Evolutionary conservation across 2,888 invertebrate genomes (phyloP), one percentile per base, ranked within the genome.

Genomic region (Suillia variegata): DNA sequence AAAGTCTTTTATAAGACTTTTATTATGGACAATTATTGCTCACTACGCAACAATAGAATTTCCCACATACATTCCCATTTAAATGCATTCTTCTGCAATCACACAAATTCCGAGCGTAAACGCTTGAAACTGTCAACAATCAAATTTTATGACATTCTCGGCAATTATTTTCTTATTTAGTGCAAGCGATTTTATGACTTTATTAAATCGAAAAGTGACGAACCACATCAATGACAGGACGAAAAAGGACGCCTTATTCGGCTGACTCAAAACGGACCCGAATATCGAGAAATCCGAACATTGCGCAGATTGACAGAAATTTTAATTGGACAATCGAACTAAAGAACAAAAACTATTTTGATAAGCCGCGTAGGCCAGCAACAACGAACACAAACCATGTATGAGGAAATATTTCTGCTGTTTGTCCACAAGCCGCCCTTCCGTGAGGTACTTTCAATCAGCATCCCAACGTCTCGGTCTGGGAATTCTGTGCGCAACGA

Each of bases 151-250:
- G 45, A 18, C 20, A 8, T 45, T 38, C 12, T n/a, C 12, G 38
- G n/a, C n/a, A 38, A 38, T 38, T 13, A 38, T 38, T 38, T 38
- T 38, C 38, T 38, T 38, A 38, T 38, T 38, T 38, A 38, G 10
- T 58, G 58, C 59, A 53, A 56, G 15, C 51, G 50, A 12, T 54
- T 59, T 61, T 60, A 58, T 58, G 47, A 34, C 38, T 50, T 17
- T 54, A 55, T 58, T 51, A 48, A 2, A n/a, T n/a, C n/a, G n/a
- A n/a, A n/a, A n/a, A n/a, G n/a, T n/a, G n/a, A n/a, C n/a, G n/a
- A n/a, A n/a, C n/a, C n/a, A n/a, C n/a, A n/a, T n/a, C n/a, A n/a
- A n/a, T n/a, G n/a, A n/a, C n/a, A n/a, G n/a, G n/a, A n/a, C n/a
- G n/a, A n/a, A n/a, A n/a, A n/a, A n/a, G n/a, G n/a, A n/a, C n/a